These are phyloP conservation scores for Scyliorhinus canicula DNA, from an alignment of 2,797 vertebrate species.

Conservation along the genomic window DNA sequence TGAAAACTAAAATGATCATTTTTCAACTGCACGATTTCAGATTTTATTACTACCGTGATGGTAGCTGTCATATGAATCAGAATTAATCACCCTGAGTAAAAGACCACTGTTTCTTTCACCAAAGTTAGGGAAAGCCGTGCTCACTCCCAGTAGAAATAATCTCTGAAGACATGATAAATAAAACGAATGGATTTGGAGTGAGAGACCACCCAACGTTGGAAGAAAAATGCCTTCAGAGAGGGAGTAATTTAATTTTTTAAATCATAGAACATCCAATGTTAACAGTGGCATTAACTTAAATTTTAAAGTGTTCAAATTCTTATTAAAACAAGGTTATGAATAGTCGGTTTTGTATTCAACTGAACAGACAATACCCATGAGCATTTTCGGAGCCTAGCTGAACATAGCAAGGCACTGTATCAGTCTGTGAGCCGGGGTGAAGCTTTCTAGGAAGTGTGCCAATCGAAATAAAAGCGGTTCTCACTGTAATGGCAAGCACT, in stretches of 20 bases:
- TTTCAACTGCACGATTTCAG: background rate
- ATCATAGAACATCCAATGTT: constrained; percentile 47
- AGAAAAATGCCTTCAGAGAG: background rate
- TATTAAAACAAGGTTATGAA: constrained; percentile 50
- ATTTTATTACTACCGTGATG: background rate
- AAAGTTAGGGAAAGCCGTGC: background rate
- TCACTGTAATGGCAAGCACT: background rate
- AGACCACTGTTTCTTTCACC: background rate
- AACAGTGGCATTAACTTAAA: constrained; percentile 48
- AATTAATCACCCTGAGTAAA: background rate
- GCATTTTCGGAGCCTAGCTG: constrained; percentile 37
- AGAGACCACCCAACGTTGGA: constrained; percentile 21
- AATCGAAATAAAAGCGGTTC: constrained; percentile 13
- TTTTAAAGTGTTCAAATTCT: constrained; percentile 51
- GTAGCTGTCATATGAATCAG: background rate
- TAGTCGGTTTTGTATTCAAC: constrained; percentile 48
- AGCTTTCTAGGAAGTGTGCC: constrained; percentile 24
- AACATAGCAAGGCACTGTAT: constrained; percentile 27
- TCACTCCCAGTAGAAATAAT: background rate
- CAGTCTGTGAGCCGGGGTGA: background rate
- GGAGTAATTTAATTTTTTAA: constrained; percentile 34
- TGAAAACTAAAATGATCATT: background rate
- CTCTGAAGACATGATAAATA: background rate
- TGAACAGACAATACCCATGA: constrained; percentile 53
- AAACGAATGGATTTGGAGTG: constrained; percentile 24